A percentile compares a stretch with the other conserved stretches of the same genome.
Evolutionary conservation across 2,797 vertebrate species (phyloP).

Genomic region (Rhinichthys osculus): DNA sequence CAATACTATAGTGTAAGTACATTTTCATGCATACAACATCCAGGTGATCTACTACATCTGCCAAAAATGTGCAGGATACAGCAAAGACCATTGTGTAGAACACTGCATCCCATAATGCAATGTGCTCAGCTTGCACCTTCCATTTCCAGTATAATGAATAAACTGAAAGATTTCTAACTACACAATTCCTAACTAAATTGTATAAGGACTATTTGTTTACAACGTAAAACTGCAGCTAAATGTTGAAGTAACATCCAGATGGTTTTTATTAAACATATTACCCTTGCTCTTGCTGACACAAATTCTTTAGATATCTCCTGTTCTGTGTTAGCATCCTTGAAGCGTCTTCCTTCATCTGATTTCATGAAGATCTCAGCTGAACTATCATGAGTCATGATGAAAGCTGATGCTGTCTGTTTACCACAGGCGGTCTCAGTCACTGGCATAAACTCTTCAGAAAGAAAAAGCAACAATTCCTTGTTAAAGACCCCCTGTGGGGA

Average conservation of each 20-base stretch:
- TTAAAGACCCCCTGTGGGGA: neutral
- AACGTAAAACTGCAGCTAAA: neutral
- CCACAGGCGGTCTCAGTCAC: neutral
- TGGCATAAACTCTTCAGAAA: neutral
- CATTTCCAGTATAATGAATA: neutral
- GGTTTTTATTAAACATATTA: neutral
- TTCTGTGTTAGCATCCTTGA: neutral
- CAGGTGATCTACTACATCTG: conserved; percentile 9
- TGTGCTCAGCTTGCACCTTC: neutral
- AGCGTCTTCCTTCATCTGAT: neutral
- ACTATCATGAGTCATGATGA: conserved; percentile 16
- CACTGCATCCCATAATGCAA: conserved; percentile 9
- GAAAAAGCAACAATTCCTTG: neutral
- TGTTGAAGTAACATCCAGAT: neutral
- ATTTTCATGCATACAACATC: neutral
- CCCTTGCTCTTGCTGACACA: neutral
- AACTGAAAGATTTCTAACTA: neutral
- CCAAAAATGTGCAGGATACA: neutral
- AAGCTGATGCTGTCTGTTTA: conserved; percentile 3
- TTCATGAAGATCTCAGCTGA: neutral
- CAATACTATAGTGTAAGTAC: neutral
- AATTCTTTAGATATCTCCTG: neutral
- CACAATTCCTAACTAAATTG: neutral
- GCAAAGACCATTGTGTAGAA: neutral
- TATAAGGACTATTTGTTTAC: neutral